phyloP scores from a whole-genome alignment of 2,113 vertebrate species.

The Paratilapia polleni region DNA sequence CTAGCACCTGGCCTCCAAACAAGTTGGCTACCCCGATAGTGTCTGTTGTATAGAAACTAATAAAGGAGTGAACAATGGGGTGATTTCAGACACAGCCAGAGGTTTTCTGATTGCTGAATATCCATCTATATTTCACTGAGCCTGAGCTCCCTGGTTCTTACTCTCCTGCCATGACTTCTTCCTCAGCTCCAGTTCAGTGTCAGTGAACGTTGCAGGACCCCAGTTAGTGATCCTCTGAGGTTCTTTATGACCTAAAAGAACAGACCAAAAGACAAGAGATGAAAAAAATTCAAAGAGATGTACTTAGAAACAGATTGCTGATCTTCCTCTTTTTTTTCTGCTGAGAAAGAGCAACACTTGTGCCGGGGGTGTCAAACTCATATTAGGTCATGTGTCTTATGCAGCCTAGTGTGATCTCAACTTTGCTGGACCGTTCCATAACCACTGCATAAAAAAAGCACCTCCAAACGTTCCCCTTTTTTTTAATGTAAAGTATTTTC shows the following conservation, averaged over 20 bases:
- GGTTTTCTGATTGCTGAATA: not conserved
- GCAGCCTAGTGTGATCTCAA: not conserved
- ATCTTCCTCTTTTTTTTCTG: not conserved
- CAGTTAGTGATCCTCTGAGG: slow-evolving; percentile 89
- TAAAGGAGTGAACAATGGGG: not conserved
- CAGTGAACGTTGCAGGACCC: slow-evolving; percentile 89
- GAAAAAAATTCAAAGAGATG: not conserved
- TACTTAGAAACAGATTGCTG: not conserved
- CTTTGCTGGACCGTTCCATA: not conserved
- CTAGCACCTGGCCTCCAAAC: not conserved
- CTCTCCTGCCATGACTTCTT: slow-evolving; percentile 90
- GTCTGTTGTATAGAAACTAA: not conserved
- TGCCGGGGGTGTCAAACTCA: not conserved
- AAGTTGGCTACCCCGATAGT: not conserved
- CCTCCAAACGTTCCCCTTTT: not conserved
- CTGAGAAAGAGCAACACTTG: not conserved
- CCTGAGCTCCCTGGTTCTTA: slow-evolving; percentile 75
- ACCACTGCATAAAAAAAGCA: not conserved
- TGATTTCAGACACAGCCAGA: not conserved
- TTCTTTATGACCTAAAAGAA: slow-evolving; percentile 84
- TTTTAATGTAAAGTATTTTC: not conserved
- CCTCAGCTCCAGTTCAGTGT: slow-evolving; percentile 86
- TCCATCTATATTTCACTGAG: slow-evolving; percentile 45
- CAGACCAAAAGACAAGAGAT: not conserved
- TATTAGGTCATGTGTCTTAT: not conserved